Conservation (phyloP, 2,797 vertebrate species). For the Epinephelus awoara region DNA sequence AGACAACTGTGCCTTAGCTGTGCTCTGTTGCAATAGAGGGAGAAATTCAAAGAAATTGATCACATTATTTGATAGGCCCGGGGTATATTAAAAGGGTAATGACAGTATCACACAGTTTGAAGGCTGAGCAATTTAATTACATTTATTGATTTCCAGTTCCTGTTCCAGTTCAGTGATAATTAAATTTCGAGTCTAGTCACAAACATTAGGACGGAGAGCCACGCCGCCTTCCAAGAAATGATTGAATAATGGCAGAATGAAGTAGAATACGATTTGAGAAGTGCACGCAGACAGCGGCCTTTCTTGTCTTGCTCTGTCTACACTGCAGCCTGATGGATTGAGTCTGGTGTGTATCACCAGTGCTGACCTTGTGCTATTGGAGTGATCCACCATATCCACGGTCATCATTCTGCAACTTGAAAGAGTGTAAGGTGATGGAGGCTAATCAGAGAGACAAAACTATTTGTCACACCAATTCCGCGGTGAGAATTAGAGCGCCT, state of each 20-base stretch:
- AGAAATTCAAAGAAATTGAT: slow-evolving; percentile 70
- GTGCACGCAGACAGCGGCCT: slow-evolving; percentile 17
- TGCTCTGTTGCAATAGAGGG: slow-evolving; percentile 29
- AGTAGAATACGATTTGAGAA: slow-evolving; percentile 32
- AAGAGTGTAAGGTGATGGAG: slow-evolving; percentile 23
- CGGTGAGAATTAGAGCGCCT: neutral
- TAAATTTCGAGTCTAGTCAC: slow-evolving; percentile 57
- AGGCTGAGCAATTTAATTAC: slow-evolving; percentile 73
- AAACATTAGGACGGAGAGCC: slow-evolving; percentile 49
- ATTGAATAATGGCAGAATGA: slow-evolving; percentile 40
- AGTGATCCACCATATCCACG: slow-evolving; percentile 22
- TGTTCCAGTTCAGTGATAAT: slow-evolving; percentile 71
- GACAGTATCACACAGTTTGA: slow-evolving; percentile 64
- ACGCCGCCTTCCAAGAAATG: slow-evolving; percentile 32
- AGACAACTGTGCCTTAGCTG: slow-evolving; percentile 39
- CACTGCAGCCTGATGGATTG: slow-evolving; percentile 31
- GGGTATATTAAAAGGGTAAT: slow-evolving; percentile 67
- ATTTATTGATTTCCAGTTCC: slow-evolving; percentile 76
- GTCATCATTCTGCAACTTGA: slow-evolving; percentile 42
- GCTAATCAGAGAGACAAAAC: slow-evolving; percentile 4
- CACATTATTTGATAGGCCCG: slow-evolving; percentile 70
- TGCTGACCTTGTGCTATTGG: slow-evolving; percentile 23
- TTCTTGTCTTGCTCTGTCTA: slow-evolving; percentile 31
- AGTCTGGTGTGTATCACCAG: slow-evolving; percentile 21
- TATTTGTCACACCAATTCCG: neutral